A percentile compares a stretch with the other conserved stretches of the same genome.
phyloP scores from a whole-genome alignment of 2,113 vertebrate species.

The Burhinus bistriatus region DNA sequence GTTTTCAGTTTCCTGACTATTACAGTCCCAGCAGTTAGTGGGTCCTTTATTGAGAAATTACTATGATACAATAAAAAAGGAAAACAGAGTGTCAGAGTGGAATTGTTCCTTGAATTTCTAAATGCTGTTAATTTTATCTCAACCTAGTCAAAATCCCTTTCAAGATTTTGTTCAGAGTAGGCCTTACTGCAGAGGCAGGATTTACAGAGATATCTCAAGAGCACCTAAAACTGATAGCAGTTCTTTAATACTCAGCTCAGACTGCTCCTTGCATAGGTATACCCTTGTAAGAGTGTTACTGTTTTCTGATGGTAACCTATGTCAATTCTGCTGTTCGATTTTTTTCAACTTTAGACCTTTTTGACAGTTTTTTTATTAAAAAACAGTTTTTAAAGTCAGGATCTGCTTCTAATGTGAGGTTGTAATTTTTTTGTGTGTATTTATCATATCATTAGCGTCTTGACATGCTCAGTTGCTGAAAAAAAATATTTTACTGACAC shows the following conservation, averaged over 20 bases:
- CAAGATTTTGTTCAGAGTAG: background rate
- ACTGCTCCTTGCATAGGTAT: background rate
- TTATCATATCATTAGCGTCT: background rate
- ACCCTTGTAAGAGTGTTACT: background rate
- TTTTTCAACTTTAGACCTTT: background rate
- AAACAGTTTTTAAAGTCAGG: background rate
- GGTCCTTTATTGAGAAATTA: background rate
- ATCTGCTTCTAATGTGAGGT: background rate
- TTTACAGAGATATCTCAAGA: background rate
- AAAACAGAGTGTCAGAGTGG: background rate
- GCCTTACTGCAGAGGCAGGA: background rate
- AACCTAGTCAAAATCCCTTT: background rate
- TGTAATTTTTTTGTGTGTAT: background rate
- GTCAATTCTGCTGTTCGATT: background rate
- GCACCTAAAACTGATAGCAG: rapidly evolving
- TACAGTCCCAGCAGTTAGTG: background rate
- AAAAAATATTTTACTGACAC: background rate
- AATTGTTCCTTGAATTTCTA: background rate
- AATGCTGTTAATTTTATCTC: background rate
- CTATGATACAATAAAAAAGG: background rate
- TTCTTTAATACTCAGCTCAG: background rate
- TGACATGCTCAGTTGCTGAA: background rate
- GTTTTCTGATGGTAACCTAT: background rate
- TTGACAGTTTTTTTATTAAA: background rate
- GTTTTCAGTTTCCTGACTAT: background rate